A percentile compares a stretch with the other conserved stretches of the same genome.
These are phyloP conservation scores for Melipona bicolor DNA, from an alignment of 2,888 invertebrate genomes.

Conservation along the genomic window DNA sequence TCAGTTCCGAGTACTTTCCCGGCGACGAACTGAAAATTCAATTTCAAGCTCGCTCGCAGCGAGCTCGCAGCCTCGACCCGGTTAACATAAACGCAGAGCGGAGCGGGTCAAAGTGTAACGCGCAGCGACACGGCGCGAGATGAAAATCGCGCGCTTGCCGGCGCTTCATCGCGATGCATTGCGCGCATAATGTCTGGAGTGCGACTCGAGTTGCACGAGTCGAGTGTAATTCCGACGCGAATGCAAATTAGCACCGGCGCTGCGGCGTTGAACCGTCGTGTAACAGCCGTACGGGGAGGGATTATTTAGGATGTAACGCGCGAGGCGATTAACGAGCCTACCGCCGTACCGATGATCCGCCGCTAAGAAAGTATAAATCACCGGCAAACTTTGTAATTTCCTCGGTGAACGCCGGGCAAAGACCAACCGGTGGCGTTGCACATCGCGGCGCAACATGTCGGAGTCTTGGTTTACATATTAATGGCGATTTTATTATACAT, in stretches of 20 bases:
- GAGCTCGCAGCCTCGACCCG: not conserved
- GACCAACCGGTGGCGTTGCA: too few species aligned
- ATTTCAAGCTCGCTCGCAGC: constrained; percentile 5
- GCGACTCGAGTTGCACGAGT: constrained; percentile 11
- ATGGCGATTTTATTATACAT: not conserved
- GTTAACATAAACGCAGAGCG: not conserved
- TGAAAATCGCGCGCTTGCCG: constrained; percentile 29
- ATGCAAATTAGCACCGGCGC: constrained; percentile 60
- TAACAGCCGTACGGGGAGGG: constrained; percentile 54
- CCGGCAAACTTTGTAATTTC: constrained; percentile 29
- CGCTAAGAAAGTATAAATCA: constrained; percentile 57
- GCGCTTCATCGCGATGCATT: constrained; percentile 36
- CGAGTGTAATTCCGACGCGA: constrained; percentile 51
- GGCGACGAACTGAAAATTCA: not conserved
- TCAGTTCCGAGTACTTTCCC: not conserved
- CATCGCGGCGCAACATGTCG: too few species aligned
- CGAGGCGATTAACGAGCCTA: constrained; percentile 63
- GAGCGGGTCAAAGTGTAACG: not conserved
- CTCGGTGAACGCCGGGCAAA: constrained; percentile 21
- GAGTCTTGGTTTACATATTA: not conserved
- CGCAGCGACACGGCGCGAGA: constrained; percentile 5
- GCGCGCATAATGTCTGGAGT: constrained; percentile 31
- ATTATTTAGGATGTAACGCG: constrained; percentile 64
- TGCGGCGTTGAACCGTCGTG: constrained; percentile 48
- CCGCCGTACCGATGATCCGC: constrained; percentile 44